Evolutionary conservation across 2,888 invertebrate species (phyloP), one percentile per base, ranked within the genome.

Genomic region (Chaetogeoica ovagalla): DNA sequence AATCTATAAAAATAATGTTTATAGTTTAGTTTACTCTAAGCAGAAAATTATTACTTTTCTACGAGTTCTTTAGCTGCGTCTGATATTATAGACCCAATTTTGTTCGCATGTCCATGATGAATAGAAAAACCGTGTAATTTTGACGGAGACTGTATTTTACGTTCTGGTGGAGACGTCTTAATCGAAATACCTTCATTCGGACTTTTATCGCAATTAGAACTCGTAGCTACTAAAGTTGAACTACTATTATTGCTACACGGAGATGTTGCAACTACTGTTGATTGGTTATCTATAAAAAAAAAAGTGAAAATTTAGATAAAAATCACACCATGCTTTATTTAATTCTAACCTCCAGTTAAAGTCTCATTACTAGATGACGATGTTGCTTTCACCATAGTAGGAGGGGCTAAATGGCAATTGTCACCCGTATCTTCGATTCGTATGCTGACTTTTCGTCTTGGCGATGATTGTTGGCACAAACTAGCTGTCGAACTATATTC

Each of bases 301-400:
- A n/a, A 70, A 55, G 15, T 59, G 15, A 52, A 43, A 43, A 43
- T 43, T 43, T 43, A 75, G 15, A 17, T 30, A 30, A 30, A 30
- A 52, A 70, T 17, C 9, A 62, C 23, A 23, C 1, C 37, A 60
- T 21, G n/a, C n/a, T 11, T 68, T 30, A 48, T 30, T 1, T 11
- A 48, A 17, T 37, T 55, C 65, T 59, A n/a, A 74, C 72, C 75
- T 82, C 93, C 93, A 86, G 92, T 93, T 30, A 93, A 86, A 1
- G 93, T 93, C 85, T 94, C 94, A 75, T 92, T 91, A 85, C 93
- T 93, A 17, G 91, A 92, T 0, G 93, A 93, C 1, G 89, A 90
- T 0, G 91, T 90, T 85, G 92, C 90, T 66, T 91, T 90, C 86
- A 91, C 90, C 86, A 91, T 92, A 0, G 93, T 77, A 23, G 83